Evolutionary conservation across 2,888 invertebrate species (phyloP).

Genomic region (Cosmia pyralina): DNA sequence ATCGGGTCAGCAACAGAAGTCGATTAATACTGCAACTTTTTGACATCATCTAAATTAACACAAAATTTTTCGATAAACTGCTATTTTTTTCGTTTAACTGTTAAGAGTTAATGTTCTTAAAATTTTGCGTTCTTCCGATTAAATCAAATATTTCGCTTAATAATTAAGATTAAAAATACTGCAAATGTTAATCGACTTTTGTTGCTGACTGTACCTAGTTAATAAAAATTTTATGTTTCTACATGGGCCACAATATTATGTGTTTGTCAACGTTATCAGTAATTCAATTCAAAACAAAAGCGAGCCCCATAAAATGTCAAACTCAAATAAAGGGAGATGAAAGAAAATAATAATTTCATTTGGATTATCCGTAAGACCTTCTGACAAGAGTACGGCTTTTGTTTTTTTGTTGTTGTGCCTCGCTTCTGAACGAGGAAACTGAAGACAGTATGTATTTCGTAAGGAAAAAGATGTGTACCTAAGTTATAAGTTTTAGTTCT

Average conservation of each 20-base stretch:
- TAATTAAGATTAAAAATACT: no score
- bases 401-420: constrained; percentile 18
- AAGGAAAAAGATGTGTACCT: not conserved
- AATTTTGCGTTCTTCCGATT: no score
- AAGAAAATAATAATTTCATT: constrained; percentile 33
- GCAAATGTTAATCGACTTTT: no score
- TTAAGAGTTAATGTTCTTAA: no score
- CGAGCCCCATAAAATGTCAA: constrained; percentile 3
- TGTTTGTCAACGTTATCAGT: not conserved
- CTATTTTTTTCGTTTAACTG: no score
- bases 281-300: constrained; percentile 15
- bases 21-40: no score
- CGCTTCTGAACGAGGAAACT: not conserved
- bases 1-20: not conserved
- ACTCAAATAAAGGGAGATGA: constrained; percentile 20
- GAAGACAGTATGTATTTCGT: not conserved
- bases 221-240: not conserved
- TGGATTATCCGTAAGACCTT: constrained; percentile 27
- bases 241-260: not conserved
- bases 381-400: constrained; percentile 23
- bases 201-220: no score
- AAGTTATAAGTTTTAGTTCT: not conserved
- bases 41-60: no score
- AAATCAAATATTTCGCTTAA: no score
- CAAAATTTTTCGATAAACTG: no score